Conservation (phyloP, 1,140 invertebrate genomes). For the Drosophila nigromelanica region DNA sequence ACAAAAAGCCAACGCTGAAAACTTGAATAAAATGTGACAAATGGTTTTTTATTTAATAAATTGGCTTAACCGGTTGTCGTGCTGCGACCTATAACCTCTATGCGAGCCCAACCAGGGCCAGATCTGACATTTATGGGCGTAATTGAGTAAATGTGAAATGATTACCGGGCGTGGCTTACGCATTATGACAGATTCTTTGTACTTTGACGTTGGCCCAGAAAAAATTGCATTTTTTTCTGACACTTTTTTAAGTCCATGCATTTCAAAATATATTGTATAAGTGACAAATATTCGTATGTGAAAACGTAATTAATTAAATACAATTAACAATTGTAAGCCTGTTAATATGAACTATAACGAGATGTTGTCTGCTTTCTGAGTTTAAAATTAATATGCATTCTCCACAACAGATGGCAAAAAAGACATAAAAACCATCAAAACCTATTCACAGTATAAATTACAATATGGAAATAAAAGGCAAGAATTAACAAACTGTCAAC, state of each 20-base stretch:
- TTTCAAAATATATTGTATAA: not conserved
- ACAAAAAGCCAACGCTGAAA: constrained; percentile 56
- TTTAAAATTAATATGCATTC: too few relatives aligned
- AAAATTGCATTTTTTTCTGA: not conserved
- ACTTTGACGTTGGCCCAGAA: constrained; percentile 8
- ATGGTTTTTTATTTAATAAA: constrained; percentile 81
- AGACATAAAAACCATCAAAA: too few relatives aligned
- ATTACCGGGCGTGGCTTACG: constrained; percentile 44
- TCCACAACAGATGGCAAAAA: too few relatives aligned
- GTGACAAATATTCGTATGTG: not conserved
- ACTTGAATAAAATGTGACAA: constrained; percentile 78
- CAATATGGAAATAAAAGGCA: too few relatives aligned
- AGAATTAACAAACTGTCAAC: too few relatives aligned
- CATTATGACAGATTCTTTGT: constrained; percentile 32
- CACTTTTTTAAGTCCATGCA: too few relatives aligned
- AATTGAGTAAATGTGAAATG: constrained; percentile 68
- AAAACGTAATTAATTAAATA: constrained; percentile 2
- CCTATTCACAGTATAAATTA: too few relatives aligned
- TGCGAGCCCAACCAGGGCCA: not conserved
- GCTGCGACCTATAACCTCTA: constrained; percentile 33
- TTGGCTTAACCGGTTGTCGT: constrained; percentile 72
- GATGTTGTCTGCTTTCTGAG: not conserved
- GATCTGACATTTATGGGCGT: constrained; percentile 59
- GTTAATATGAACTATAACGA: not conserved
- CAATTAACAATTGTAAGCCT: not conserved